Conservation (phyloP, 1,140 invertebrate species). For the Aricia agestis region DNA sequence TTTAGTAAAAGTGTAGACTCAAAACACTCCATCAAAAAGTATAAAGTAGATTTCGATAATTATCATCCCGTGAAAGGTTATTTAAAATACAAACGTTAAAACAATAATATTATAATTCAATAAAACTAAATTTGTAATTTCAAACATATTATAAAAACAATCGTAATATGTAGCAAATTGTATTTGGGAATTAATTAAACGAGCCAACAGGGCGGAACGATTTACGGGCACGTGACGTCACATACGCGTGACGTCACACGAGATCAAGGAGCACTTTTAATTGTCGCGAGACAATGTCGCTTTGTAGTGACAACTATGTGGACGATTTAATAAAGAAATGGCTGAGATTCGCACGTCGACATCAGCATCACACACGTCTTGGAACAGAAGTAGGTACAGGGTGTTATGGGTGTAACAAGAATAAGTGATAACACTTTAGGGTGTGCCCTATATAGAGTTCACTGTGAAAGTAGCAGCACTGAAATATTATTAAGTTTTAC, state of each 20-base stretch:
- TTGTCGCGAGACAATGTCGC: constrained; percentile 19
- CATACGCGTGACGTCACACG: constrained; percentile 37
- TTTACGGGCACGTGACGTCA: constrained; percentile 64
- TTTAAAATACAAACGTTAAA: no score
- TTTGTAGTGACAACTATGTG: constrained; percentile 7
- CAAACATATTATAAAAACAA: constrained; percentile 12
- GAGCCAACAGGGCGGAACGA: constrained; percentile 58
- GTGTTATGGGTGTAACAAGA: no score
- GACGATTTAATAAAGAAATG: constrained; percentile 1
- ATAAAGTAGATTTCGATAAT: no score
- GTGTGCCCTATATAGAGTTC: no score
- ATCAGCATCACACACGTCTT: neutral
- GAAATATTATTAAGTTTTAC: no score
- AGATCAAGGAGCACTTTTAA: constrained; percentile 27
- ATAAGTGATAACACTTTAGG: no score
- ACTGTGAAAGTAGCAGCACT: no score
- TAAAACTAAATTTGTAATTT: constrained; percentile 11
- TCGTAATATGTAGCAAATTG: constrained; percentile 38
- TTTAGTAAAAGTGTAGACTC: no score
- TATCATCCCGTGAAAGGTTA: no score
- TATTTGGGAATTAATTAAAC: constrained; percentile 69
- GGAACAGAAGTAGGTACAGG: no score
- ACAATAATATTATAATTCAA: neutral
- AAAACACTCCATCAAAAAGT: no score
- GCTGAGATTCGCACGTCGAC: neutral